phyloP scores from a whole-genome alignment of 2,113 vertebrate species.

The Mus spicilegus region DNA sequence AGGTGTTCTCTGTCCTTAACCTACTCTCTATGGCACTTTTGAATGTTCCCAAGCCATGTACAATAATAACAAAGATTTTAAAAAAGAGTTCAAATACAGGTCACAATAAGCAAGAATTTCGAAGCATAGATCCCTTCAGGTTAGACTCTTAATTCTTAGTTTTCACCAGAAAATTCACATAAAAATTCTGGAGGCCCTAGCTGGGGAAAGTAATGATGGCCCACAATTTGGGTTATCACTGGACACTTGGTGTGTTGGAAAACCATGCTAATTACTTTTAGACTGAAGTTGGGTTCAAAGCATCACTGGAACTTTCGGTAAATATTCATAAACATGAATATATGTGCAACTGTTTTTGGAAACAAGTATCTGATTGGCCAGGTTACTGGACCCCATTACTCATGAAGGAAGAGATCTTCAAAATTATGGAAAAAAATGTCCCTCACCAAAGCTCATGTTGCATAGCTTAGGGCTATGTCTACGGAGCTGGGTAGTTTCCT shows the following conservation, averaged over 20 bases:
- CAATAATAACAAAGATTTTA: not conserved
- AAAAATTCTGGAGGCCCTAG: slow-evolving; percentile 8
- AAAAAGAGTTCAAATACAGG: not conserved
- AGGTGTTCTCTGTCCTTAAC: not conserved
- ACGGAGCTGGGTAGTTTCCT: not conserved
- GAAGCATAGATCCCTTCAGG: not conserved
- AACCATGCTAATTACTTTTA: slow-evolving; percentile 2
- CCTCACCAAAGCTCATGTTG: not conserved
- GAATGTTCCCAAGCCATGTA: too few species aligned
- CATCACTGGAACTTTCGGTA: slow-evolving; percentile 17
- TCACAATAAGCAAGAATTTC: not conserved
- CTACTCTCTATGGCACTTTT: not conserved
- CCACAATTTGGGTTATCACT: not conserved
- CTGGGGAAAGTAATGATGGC: not conserved
- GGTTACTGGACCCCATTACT: not conserved
- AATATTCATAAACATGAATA: not conserved
- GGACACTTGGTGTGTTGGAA: not conserved
- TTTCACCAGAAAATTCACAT: not conserved
- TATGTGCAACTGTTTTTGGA: slow-evolving; percentile 4
- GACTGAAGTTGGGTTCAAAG: slow-evolving; percentile 5
- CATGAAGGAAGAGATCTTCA: not conserved
- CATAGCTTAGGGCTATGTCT: not conserved
- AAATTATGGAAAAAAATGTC: not conserved
- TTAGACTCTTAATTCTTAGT: not conserved
- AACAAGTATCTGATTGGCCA: not conserved